phyloP scores from a whole-genome alignment of 1,140 invertebrate species.

The Platorchestia sp. region DNA sequence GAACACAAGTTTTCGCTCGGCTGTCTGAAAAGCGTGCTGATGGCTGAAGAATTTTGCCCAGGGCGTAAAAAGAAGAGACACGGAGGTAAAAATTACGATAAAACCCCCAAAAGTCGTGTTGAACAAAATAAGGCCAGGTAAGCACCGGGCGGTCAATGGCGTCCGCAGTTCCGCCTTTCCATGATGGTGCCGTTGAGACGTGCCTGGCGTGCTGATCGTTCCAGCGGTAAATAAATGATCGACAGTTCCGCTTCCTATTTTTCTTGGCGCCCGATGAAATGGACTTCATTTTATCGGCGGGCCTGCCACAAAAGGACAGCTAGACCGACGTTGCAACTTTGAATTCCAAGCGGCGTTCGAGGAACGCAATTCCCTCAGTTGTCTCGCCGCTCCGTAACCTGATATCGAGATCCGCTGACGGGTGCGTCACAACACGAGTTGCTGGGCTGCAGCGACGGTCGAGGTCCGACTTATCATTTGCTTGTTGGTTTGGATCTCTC shows the following conservation, averaged over 20 bases:
- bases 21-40: neutral
- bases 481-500: too few relatives aligned
- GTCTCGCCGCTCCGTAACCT: neutral
- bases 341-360: neutral
- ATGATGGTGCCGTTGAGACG: neutral
- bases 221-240: neutral
- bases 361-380: neutral
- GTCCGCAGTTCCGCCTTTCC: neutral
- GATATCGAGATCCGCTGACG: neutral
- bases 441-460: neutral
- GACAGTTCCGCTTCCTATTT: neutral
- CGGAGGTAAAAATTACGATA: neutral
- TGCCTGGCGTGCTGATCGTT: neutral
- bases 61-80: neutral
- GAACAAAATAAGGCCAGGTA: neutral
- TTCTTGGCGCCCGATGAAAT: neutral
- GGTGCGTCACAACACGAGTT: neutral
- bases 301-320: neutral
- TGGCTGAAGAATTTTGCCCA: neutral
- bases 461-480: neutral
- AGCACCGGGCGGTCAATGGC: neutral
- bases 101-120: neutral
- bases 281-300: neutral
- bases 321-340: neutral
- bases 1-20: neutral